Percentiles rank a stretch among this genome's conserved stretches.
Evolutionary conservation across 2,888 invertebrate species (phyloP).

Genomic region (Dynastes hyllus): DNA sequence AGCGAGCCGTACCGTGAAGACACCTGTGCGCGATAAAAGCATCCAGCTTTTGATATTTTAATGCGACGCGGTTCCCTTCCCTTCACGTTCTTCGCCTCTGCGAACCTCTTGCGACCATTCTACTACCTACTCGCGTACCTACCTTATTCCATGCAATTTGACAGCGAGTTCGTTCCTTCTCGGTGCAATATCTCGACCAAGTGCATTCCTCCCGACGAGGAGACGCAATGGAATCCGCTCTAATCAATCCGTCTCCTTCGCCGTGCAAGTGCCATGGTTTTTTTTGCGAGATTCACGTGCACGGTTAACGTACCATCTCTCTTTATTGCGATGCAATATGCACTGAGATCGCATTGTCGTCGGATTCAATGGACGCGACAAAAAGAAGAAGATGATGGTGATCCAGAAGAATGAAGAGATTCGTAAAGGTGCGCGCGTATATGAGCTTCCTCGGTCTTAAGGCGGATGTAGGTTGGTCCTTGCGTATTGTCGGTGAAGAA

Average conservation of each 20-base stretch:
- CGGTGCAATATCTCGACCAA: slow-evolving; percentile 23
- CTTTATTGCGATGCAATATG: background rate
- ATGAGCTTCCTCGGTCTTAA: background rate
- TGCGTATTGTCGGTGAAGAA: background rate
- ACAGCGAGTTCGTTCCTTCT: slow-evolving; percentile 5
- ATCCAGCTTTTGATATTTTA: slow-evolving; percentile 34
- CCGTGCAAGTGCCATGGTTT: background rate
- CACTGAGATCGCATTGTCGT: background rate
- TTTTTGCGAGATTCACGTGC: slow-evolving; percentile 14
- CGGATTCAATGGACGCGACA: background rate
- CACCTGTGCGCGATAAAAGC: slow-evolving; percentile 44
- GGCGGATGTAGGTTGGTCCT: slow-evolving; percentile 8
- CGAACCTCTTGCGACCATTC: background rate
- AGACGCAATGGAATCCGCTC: slow-evolving; percentile 3
- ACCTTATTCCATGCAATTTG: slow-evolving; percentile 14
- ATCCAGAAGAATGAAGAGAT: slow-evolving; percentile 8
- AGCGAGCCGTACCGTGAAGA: slow-evolving; percentile 12
- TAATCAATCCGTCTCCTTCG: slow-evolving; percentile 27
- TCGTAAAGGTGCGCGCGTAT: background rate
- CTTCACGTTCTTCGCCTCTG: background rate
- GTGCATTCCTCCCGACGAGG: slow-evolving; percentile 14
- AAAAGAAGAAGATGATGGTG: slow-evolving; percentile 5
- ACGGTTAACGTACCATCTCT: background rate
- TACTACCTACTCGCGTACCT: slow-evolving; percentile 2
- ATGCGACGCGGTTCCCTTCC: slow-evolving; percentile 19